Evolutionary conservation across 2,113 vertebrate species (phyloP), one percentile per base, ranked within the genome.

Genomic region (Herpetotheres cachinnans): DNA sequence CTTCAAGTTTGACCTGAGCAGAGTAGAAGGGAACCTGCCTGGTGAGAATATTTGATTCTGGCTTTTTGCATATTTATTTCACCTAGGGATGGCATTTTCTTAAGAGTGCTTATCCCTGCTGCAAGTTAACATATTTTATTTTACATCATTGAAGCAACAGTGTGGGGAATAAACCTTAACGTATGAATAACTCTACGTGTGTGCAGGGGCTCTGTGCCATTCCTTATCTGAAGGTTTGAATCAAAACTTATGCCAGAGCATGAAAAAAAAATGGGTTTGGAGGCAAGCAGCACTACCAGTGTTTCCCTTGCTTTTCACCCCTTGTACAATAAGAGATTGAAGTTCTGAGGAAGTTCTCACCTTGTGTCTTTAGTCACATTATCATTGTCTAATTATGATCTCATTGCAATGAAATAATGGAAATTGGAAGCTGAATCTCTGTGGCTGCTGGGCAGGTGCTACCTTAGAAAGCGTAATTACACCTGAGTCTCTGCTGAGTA

Each of bases 41-140:
- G 84, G 66, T 72, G 81, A 90, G 65, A 96, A 42, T 19, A 34
- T 66, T 70, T 87, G n/a, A 74, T 83, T 91, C 72, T 79, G 89
- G n/a, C 21, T 84, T 71, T 97, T 88, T 94, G 58, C 52, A 71
- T 91, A 63, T 93, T 86, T 84, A 96, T 97, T 97, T 94, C 76
- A 92, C 63, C 70, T 72, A 67, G 54, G 50, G 42, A 78, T 90
- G 32, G 50, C 2, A 2, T 67, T 94, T 93, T 94, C 42, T 66
- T 82, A 47, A 25, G 44, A 77, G 38, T 70, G 55, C 55, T 83
- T 74, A 11, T 92, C 77, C 66, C 71, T 88, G 47, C 50, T 93
- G 62, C 85, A 90, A 94, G 80, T 16, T n/a, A 58, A 13, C 74
- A 34, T 12, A 8, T 36, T 34, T 34, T 50, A 26, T 72, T 86